Percentiles rank a stretch among this genome's conserved stretches.
Evolutionary conservation across 53 echinoderm and acorn worm species (phyloP).

Genomic region (Holothuria scabra): DNA sequence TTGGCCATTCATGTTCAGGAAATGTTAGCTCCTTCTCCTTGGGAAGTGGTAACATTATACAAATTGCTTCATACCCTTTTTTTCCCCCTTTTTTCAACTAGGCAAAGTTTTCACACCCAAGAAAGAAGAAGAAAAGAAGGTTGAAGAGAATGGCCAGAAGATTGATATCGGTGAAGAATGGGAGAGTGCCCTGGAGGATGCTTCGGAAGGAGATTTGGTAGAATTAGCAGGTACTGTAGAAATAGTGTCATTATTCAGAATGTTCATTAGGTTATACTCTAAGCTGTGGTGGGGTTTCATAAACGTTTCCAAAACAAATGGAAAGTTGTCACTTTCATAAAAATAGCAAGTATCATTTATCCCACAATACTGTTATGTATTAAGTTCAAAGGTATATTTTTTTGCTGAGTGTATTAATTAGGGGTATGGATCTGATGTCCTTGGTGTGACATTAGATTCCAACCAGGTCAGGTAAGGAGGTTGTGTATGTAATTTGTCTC

Average conservation of each 20-base stretch:
- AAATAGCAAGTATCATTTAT: too few species aligned
- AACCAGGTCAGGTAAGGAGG: too few species aligned
- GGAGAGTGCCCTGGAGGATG: slow-evolving; percentile 81
- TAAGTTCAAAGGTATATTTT: too few species aligned
- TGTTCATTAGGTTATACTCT: not conserved
- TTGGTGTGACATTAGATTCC: too few species aligned
- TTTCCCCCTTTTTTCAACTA: slow-evolving; percentile 3
- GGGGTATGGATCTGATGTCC: too few species aligned
- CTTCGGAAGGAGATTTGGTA: slow-evolving; percentile 94
- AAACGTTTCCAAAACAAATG: too few species aligned
- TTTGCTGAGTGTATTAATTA: too few species aligned
- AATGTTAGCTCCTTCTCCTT: not conserved
- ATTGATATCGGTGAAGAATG: slow-evolving; percentile 76
- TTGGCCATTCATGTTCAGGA: not conserved
- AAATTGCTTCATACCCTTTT: not conserved
- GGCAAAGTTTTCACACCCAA: slow-evolving; percentile 87
- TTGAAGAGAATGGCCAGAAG: slow-evolving; percentile 60
- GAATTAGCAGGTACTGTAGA: slow-evolving; percentile 96
- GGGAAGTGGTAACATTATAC: not conserved
- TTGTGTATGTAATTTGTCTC: too few species aligned
- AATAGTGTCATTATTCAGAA: too few species aligned
- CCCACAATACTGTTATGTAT: too few species aligned
- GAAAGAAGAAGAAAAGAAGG: slow-evolving; percentile 55
- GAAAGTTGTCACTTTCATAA: too few species aligned
- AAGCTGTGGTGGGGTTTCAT: not conserved